These are phyloP conservation scores for Drymonia ruficornis DNA, from an alignment of 2,888 invertebrate species.

Conservation along the genomic window DNA sequence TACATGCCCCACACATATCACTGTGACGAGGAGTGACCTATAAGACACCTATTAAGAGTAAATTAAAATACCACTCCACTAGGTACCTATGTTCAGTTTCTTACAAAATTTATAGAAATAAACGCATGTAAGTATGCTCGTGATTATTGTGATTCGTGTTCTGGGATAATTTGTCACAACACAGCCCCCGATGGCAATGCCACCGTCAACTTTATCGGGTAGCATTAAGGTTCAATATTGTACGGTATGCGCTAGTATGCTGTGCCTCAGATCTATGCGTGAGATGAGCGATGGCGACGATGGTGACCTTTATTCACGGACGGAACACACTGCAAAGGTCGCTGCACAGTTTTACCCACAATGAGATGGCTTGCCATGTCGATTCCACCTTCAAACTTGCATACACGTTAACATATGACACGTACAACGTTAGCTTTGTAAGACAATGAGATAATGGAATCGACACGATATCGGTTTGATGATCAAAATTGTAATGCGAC, in stretches of 20 bases:
- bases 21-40: no score
- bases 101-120: no score
- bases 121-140: constrained; percentile 14
- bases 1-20: no score
- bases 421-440: neutral
- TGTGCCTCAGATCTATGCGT: constrained; percentile 60
- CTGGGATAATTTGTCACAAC: constrained; percentile 15
- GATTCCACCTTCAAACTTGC: constrained; percentile 44
- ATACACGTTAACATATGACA: neutral
- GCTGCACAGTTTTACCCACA: constrained; percentile 36
- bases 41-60: no score
- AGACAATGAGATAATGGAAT: constrained; percentile 29
- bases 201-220: constrained; percentile 8
- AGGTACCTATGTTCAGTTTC: no score
- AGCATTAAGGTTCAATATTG: constrained; percentile 15
- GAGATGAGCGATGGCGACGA: constrained; percentile 53
- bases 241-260: constrained; percentile 48
- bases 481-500: constrained; percentile 50
- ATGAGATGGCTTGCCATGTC: constrained; percentile 36
- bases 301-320: constrained; percentile 40
- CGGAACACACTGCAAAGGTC: constrained; percentile 33
- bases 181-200: constrained; percentile 8
- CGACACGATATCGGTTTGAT: constrained; percentile 32
- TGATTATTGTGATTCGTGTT: constrained; percentile 31
- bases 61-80: no score